Evolutionary conservation across 1,140 invertebrate species (phyloP).

Genomic region (Pseudomyrmex flavicornis): DNA sequence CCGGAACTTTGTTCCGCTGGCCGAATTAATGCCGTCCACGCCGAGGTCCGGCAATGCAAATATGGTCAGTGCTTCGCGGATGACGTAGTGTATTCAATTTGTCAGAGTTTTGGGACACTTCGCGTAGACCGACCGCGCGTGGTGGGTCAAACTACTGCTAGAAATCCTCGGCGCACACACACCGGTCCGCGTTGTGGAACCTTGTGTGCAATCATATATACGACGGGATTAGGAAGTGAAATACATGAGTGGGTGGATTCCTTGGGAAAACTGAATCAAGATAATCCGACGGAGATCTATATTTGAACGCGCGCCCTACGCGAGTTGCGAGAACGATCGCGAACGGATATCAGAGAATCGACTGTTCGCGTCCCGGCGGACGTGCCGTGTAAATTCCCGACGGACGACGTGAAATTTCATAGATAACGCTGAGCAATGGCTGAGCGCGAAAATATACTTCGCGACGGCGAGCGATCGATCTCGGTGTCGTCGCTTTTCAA

Average conservation of each 20-base stretch:
- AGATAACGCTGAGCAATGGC: neutral
- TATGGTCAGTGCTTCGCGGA: constrained; percentile 15
- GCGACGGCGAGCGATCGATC: neutral
- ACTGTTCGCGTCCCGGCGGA: neutral
- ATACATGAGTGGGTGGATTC: constrained; percentile 49
- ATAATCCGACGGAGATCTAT: constrained; percentile 54
- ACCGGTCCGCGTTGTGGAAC: neutral
- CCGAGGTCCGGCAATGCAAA: constrained; percentile 46
- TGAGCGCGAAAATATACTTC: neutral
- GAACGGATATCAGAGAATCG: neutral
- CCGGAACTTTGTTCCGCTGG: constrained; percentile 39
- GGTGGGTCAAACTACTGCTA: constrained; percentile 43
- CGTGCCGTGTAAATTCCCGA: neutral
- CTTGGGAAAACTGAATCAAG: constrained; percentile 48
- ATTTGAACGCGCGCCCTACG: neutral
- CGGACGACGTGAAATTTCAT: neutral
- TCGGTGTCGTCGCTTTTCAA: neutral
- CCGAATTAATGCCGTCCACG: constrained; percentile 55
- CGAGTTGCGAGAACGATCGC: constrained; percentile 3
- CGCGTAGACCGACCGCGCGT: neutral
- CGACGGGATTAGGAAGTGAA: constrained; percentile 60
- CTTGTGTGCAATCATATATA: constrained; percentile 59
- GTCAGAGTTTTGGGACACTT: constrained; percentile 57
- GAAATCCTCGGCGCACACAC: constrained; percentile 52
- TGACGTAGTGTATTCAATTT: constrained; percentile 45